Conservation (phyloP, 2,888 invertebrate genomes). For the Drosophila picticornis region DNA sequence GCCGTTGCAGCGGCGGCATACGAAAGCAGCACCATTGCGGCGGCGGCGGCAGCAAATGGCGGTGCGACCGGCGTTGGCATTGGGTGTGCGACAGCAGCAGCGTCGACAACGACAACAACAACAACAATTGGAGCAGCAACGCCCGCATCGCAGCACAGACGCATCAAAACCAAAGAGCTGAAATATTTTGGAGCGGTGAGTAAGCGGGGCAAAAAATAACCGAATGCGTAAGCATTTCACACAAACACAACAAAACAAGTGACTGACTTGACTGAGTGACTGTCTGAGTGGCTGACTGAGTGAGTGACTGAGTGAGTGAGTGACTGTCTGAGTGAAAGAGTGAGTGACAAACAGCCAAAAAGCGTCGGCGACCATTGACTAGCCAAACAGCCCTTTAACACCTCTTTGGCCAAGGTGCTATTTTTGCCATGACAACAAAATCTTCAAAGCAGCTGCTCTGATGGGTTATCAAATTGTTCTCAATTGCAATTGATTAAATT, state of each 20-base stretch:
- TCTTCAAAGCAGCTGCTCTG: background rate
- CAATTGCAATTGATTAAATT: background rate
- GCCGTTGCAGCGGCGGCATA: conserved; percentile 71
- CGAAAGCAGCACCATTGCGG: conserved; percentile 67
- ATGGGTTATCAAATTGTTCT: background rate
- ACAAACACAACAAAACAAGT: conserved; percentile 16
- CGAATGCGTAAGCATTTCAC: conserved; percentile 57
- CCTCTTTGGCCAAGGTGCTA: conserved; percentile 20
- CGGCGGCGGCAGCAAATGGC: conserved; percentile 73
- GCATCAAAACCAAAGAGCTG: conserved; percentile 84
- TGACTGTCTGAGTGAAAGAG: background rate
- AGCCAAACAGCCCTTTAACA: conserved; percentile 28
- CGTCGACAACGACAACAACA: conserved; percentile 30
- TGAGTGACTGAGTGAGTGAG: background rate
- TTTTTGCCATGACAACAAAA: background rate
- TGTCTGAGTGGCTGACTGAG: background rate
- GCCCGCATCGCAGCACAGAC: conserved; percentile 76
- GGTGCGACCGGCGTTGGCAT: conserved; percentile 52
- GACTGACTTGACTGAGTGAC: conserved; percentile 9
- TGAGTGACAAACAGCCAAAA: conserved; percentile 27
- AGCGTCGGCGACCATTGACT: conserved; percentile 28
- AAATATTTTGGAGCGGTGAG: conserved; percentile 85
- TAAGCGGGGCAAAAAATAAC: conserved; percentile 61
- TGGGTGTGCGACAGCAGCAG: conserved; percentile 34
- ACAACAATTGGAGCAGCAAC: conserved; percentile 59